Evolutionary conservation across 2,797 vertebrate species (phyloP), one percentile per base, ranked within the genome.

Genomic region (Acanthiza pusilla): DNA sequence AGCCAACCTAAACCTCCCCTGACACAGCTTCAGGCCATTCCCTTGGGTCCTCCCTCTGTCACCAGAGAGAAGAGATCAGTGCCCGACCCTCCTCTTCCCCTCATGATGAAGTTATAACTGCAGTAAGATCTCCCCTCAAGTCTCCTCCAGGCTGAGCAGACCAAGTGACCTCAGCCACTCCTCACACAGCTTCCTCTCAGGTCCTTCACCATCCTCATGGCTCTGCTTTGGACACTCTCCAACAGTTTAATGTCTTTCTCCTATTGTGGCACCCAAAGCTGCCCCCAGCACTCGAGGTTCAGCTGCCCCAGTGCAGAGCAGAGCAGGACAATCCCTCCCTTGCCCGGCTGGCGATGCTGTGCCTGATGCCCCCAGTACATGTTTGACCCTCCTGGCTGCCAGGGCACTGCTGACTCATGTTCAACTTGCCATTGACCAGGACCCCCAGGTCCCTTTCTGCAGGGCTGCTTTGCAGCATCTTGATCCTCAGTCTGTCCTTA

Each of bases 381-480:
- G 3, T 2, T 0, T 63, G 50, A 7, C 34, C 17, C 42, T 78
- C 65, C 66, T 86, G 84, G 21, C 50, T 71, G 53, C 42, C 65
- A 63, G 34, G 43, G 43, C 43, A 23, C 50, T 63, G 66, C 50
- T 78, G 58, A 0, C 36, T 11, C 36, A 9, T 7, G 7, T 23
- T 43, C 58, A 57, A 0, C 30, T 57, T 48, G 2, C 0, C n/a
- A 16, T 0, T 0, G 0, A 40, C 11, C 48, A 86, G 48, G 21
- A 54, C 1, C 3, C 1, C 3, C 50, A 34, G 30, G 17, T 21
- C 1, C 34, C 48, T 34, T 78, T 86, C 26, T 8, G 5, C 4
- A 2, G 21, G 4, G 7, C 8, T 50, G 12, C 12, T 71, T 17
- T 50, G 2, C 18, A 42, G 6, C 8, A 16, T 32, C 26, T 48